Conservation (phyloP, 2,797 vertebrate species). For the Rhynchonycteris naso region DNA sequence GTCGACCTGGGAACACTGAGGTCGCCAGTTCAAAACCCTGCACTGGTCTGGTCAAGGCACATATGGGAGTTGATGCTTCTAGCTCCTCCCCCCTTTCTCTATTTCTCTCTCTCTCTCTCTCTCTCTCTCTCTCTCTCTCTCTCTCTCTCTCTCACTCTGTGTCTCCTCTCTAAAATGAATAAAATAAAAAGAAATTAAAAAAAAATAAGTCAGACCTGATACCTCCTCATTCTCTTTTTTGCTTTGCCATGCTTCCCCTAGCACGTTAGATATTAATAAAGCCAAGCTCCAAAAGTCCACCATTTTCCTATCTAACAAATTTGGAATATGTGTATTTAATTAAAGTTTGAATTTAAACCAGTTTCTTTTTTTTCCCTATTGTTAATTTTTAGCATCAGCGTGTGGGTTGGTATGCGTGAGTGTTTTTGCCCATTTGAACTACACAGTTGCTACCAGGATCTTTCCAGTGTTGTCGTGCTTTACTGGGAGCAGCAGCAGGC, state of each 20-base stretch:
- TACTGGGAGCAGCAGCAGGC: neutral
- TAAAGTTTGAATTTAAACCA: neutral
- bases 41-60: too few species aligned
- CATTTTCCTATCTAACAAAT: neutral
- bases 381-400: neutral
- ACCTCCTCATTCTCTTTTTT: neutral
- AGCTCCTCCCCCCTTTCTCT: too few species aligned
- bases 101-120: too few species aligned
- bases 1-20: too few species aligned
- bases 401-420: neutral
- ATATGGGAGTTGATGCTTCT: too few species aligned
- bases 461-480: neutral
- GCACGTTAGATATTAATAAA: neutral
- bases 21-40: too few species aligned
- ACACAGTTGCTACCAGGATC: neutral
- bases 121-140: too few species aligned
- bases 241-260: neutral
- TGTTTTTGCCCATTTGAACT: neutral
- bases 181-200: too few species aligned
- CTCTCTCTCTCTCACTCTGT: too few species aligned
- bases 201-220: too few species aligned
- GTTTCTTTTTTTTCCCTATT: neutral
- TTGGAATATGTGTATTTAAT: neutral
- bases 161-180: too few species aligned
- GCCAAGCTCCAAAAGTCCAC: neutral